Evolutionary conservation across 2,113 vertebrate genomes (phyloP).

Genomic region (Sarotherodon lohbergeri): DNA sequence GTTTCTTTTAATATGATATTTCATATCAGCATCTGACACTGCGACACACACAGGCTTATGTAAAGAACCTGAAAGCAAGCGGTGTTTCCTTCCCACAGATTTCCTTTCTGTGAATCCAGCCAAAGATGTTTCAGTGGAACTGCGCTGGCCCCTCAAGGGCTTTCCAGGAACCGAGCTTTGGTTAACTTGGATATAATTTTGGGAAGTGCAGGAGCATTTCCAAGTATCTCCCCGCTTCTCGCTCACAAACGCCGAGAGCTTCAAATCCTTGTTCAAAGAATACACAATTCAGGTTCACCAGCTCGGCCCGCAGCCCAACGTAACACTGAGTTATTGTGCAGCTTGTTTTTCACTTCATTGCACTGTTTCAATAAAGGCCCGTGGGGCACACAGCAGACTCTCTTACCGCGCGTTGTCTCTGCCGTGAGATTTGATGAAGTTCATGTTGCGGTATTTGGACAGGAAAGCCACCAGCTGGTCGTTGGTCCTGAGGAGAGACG

Average conservation of each 20-base stretch:
- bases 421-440: constrained; percentile 97
- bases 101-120: neutral
- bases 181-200: neutral
- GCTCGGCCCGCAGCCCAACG: neutral
- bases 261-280: neutral
- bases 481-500: constrained; percentile 53
- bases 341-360: neutral
- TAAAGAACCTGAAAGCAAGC: neutral
- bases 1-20: neutral
- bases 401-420: constrained; percentile 93
- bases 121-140: neutral
- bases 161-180: neutral
- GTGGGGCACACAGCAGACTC: neutral
- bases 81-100: neutral
- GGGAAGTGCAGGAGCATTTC: neutral
- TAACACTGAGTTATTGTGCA: neutral
- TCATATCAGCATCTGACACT: neutral
- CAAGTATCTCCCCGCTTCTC: neutral
- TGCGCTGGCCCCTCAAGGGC: neutral
- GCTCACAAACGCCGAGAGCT: neutral
- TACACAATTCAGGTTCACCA: neutral
- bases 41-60: neutral
- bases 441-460: constrained; percentile 80
- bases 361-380: neutral
- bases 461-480: constrained; percentile 65